Evolutionary conservation across 2,797 vertebrate genomes (phyloP).

Genomic region (Sebastes steindachneri): DNA sequence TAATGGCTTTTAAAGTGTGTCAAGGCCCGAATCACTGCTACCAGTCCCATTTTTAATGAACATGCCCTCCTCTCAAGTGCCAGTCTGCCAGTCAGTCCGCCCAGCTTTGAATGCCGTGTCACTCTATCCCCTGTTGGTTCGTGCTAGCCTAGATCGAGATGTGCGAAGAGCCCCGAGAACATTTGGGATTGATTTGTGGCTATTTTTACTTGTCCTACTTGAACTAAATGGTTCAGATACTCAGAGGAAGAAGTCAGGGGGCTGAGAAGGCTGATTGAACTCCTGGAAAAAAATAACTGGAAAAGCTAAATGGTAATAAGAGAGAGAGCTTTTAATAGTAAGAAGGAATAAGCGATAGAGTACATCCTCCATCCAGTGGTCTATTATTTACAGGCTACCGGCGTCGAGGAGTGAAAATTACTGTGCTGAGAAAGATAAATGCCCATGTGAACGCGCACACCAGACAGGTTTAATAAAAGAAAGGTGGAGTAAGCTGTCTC

Average conservation of each 20-base stretch:
- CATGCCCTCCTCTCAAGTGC: slow-evolving; percentile 43
- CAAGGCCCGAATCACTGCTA: slow-evolving; percentile 44
- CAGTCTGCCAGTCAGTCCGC: slow-evolving; percentile 58
- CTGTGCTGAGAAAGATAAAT: slow-evolving; percentile 37
- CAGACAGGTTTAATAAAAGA: slow-evolving; percentile 58
- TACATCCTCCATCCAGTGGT: slow-evolving; percentile 15
- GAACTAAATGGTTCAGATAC: slow-evolving; percentile 77
- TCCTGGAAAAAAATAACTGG: slow-evolving; percentile 39
- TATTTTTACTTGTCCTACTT: slow-evolving; percentile 89
- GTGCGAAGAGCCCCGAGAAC: slow-evolving; percentile 69
- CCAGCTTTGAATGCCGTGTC: slow-evolving; percentile 54
- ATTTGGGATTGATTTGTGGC: slow-evolving; percentile 84
- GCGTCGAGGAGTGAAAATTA: slow-evolving; percentile 28
- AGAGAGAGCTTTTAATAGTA: not conserved
- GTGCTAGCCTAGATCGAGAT: slow-evolving; percentile 82
- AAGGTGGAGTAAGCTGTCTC: slow-evolving; percentile 36
- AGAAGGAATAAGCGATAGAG: slow-evolving; percentile 8
- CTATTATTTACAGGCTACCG: slow-evolving; percentile 29
- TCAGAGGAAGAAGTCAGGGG: slow-evolving; percentile 57
- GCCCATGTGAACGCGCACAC: not conserved
- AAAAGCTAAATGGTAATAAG: slow-evolving; percentile 56
- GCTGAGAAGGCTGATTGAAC: slow-evolving; percentile 59
- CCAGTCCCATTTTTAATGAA: slow-evolving; percentile 58
- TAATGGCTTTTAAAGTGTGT: slow-evolving; percentile 75
- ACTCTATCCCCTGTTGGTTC: slow-evolving; percentile 76